Evolutionary conservation across 2,888 invertebrate species (phyloP).

Genomic region (Caenorhabditis afra): DNA sequence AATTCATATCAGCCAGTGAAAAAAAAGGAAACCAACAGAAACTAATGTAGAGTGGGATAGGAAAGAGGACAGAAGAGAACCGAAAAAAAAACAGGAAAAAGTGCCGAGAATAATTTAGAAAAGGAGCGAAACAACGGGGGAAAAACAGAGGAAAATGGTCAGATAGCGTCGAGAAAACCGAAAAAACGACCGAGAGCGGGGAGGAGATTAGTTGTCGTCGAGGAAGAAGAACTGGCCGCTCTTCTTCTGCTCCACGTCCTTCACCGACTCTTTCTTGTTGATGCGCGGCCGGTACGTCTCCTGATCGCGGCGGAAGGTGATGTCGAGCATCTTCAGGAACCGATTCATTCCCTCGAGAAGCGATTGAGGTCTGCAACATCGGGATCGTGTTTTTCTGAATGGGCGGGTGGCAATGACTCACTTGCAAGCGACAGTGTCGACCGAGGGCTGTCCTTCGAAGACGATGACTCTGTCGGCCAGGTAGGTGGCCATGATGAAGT

Average conservation of each 20-base stretch:
- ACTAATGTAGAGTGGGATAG: neutral
- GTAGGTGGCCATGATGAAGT: conserved; percentile 99
- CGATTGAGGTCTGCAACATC: conserved; percentile 85
- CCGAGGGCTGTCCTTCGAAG: conserved; percentile 94
- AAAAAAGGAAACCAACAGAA: conserved; percentile 4
- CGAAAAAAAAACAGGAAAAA: neutral
- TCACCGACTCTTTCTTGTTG: conserved; percentile 96
- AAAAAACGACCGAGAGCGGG: neutral
- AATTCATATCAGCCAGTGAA: neutral
- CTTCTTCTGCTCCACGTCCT: conserved; percentile 97
- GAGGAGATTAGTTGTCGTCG: conserved; percentile 87
- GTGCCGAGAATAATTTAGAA: conserved; percentile 6
- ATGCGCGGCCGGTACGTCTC: conserved; percentile 98
- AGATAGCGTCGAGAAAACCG: neutral
- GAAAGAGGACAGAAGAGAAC: conserved; percentile 1
- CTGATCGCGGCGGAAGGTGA: conserved; percentile 98
- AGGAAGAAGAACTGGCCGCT: conserved; percentile 99
- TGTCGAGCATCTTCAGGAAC: conserved; percentile 94
- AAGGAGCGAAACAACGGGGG: conserved; percentile 17
- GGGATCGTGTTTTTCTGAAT: neutral
- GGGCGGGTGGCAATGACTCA: conserved; percentile 71
- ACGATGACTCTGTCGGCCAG: conserved; percentile 97
- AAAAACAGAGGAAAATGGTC: conserved; percentile 13
- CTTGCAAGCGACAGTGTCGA: conserved; percentile 90
- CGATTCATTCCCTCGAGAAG: conserved; percentile 97